phyloP scores from a whole-genome alignment of 2,888 invertebrate species.

The Chaitophorus viminalis region DNA sequence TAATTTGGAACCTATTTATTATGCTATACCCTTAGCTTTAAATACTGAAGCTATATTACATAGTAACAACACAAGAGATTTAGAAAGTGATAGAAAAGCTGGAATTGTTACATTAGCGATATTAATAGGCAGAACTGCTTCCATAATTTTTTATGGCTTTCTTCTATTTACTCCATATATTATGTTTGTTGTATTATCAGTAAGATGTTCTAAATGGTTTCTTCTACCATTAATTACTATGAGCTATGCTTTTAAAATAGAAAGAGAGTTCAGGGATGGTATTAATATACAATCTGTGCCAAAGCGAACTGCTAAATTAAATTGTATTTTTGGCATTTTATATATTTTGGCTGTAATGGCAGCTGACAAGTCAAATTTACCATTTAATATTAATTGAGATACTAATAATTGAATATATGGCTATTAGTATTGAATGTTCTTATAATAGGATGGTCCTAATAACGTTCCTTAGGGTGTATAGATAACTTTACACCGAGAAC shows the following conservation, averaged over 20 bases:
- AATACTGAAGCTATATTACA: constrained; percentile 96
- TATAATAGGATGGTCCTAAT: constrained; percentile 49
- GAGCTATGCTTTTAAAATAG: constrained; percentile 88
- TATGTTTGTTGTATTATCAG: constrained; percentile 84
- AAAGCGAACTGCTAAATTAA: constrained; percentile 87
- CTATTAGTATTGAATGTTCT: constrained; percentile 47
- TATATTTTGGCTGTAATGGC: constrained; percentile 85
- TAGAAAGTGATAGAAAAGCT: constrained; percentile 86
- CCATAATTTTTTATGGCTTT: constrained; percentile 89
- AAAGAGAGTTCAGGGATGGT: constrained; percentile 84
- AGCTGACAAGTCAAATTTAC: constrained; percentile 65
- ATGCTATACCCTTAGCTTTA: constrained; percentile 91
- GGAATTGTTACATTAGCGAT: constrained; percentile 97
- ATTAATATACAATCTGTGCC: constrained; percentile 85
- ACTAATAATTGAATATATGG: constrained; percentile 26
- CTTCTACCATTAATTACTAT: constrained; percentile 87
- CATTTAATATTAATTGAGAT: constrained; percentile 64
- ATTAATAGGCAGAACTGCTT: constrained; percentile 88
- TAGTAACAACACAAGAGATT: constrained; percentile 93
- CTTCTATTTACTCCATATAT: constrained; percentile 91
- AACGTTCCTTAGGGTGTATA: constrained; percentile 43
- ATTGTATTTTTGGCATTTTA: constrained; percentile 89
- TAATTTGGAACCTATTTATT: constrained; percentile 91
- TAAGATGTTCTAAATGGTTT: constrained; percentile 89
- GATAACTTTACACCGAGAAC: constrained; percentile 26